phyloP scores from a whole-genome alignment of 2,113 vertebrate species.

The Cephalopholis sonnerati region DNA sequence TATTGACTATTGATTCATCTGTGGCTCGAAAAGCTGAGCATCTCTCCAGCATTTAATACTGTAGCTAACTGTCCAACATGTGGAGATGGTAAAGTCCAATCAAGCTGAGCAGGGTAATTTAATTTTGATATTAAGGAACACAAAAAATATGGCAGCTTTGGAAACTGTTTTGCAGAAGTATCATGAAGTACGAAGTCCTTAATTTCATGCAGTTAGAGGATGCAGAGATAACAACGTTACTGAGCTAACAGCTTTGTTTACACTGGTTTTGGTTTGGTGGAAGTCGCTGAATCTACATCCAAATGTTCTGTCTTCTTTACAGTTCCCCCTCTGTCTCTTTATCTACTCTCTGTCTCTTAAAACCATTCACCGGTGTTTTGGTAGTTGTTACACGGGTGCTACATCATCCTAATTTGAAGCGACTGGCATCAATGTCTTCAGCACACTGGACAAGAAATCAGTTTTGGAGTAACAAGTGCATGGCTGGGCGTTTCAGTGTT shows the following conservation, averaged over 20 bases:
- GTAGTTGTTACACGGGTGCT: constrained; percentile 30
- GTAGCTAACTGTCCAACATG: not conserved
- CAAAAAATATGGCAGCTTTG: constrained; percentile 1
- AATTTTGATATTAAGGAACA: constrained; percentile 32
- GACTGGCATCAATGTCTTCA: constrained; percentile 47
- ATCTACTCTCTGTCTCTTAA: constrained; percentile 7
- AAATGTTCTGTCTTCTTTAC: constrained; percentile 5
- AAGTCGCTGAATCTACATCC: constrained; percentile 13
- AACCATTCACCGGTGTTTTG: constrained; percentile 25
- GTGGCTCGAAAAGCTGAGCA: constrained; percentile 12
- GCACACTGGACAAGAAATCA: constrained; percentile 44
- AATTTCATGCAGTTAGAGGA: too few species aligned
- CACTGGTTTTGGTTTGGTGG: constrained; percentile 11
- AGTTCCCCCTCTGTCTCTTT: not conserved
- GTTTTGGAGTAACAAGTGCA: constrained; percentile 48
- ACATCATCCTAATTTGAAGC: constrained; percentile 47
- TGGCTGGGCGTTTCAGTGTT: constrained; percentile 31
- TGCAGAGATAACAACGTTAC: too few species aligned
- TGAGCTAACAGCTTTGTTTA: not conserved
- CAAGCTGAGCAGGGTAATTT: not conserved
- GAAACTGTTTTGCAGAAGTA: too few species aligned
- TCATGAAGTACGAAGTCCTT: too few species aligned
- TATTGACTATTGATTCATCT: constrained; percentile 49
- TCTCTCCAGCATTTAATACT: constrained; percentile 14
- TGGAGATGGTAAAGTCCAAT: constrained; percentile 18